Percentiles rank a stretch among this genome's conserved stretches.
phyloP scores from a whole-genome alignment of 2,888 invertebrate species.

The Omphaloscelis lunosa region DNA sequence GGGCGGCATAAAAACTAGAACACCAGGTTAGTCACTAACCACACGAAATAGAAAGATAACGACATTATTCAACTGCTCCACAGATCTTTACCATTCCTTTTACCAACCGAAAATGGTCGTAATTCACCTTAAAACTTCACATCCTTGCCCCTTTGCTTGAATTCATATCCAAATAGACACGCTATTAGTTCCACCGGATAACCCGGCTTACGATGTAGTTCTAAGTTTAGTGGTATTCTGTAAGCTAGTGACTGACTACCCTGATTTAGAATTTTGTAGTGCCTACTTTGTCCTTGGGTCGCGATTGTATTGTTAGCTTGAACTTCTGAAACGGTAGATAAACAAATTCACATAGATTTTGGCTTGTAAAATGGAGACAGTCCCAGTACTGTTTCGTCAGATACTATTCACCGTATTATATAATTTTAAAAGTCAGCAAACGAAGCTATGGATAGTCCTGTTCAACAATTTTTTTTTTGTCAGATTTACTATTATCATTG shows the following conservation, averaged over 20 bases:
- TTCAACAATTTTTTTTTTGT: not conserved
- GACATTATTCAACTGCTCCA: too few relatives aligned
- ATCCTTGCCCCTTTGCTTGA: not conserved
- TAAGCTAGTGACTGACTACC: conserved; percentile 7
- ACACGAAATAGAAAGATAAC: too few relatives aligned
- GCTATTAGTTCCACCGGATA: not conserved
- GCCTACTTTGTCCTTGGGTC: not conserved
- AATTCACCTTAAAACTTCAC: not conserved
- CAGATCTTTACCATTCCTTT: too few relatives aligned
- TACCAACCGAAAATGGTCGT: not conserved
- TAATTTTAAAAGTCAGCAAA: not conserved
- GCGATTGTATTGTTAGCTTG: not conserved
- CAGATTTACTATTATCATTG: not conserved
- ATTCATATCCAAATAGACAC: conserved; percentile 4
- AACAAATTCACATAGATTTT: not conserved
- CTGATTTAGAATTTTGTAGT: conserved; percentile 2
- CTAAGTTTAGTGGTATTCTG: conserved; percentile 14
- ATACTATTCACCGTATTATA: not conserved
- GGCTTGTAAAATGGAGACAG: not conserved
- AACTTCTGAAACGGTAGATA: not conserved
- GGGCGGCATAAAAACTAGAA: too few relatives aligned
- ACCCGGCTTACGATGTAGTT: conserved; percentile 5
- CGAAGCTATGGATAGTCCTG: not conserved
- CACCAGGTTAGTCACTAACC: too few relatives aligned
- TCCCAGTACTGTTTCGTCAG: not conserved